A percentile compares a stretch with the other conserved stretches of the same genome.
Conservation (phyloP, 2,113 vertebrate species). For the Chlamydotis undulata region DNA sequence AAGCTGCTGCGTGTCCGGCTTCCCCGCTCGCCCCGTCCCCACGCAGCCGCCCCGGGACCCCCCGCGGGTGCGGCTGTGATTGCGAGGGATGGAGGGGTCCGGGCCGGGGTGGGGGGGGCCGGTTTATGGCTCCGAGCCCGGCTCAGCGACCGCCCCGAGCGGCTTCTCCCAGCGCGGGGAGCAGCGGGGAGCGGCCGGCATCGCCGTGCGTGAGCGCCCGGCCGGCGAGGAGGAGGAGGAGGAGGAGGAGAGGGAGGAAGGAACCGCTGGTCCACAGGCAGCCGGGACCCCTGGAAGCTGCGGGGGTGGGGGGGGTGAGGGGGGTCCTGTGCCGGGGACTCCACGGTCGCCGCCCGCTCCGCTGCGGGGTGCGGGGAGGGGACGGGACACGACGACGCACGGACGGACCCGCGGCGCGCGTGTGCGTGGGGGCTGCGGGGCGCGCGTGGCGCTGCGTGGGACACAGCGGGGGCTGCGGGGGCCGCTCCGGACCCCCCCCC, state of each 20-base stretch:
- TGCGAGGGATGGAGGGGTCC: background rate
- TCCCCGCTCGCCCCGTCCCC: background rate
- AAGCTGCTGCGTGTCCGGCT: background rate
- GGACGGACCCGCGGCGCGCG: background rate
- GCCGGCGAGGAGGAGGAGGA: background rate
- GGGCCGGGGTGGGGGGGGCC: too few relatives aligned
- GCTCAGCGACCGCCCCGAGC: background rate
- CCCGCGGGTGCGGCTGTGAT: fast-evolving
- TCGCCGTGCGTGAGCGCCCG: background rate
- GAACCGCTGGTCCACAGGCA: background rate
- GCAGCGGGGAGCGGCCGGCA: background rate
- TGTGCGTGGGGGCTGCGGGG: background rate
- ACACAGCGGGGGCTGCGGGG: background rate
- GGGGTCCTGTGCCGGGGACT: too few relatives aligned
- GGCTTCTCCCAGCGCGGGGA: background rate
- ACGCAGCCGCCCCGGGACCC: background rate
- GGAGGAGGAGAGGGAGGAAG: background rate
- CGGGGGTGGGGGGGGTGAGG: too few relatives aligned
- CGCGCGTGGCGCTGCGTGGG: background rate
- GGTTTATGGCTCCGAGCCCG: background rate
- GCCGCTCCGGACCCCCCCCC: background rate
- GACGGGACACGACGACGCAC: too few relatives aligned
- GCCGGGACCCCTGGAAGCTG: background rate
- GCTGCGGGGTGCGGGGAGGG: too few relatives aligned
- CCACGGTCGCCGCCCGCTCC: too few relatives aligned